Evolutionary conservation across 2,113 vertebrate genomes (phyloP).

Genomic region (Rhinopithecus roxellana): DNA sequence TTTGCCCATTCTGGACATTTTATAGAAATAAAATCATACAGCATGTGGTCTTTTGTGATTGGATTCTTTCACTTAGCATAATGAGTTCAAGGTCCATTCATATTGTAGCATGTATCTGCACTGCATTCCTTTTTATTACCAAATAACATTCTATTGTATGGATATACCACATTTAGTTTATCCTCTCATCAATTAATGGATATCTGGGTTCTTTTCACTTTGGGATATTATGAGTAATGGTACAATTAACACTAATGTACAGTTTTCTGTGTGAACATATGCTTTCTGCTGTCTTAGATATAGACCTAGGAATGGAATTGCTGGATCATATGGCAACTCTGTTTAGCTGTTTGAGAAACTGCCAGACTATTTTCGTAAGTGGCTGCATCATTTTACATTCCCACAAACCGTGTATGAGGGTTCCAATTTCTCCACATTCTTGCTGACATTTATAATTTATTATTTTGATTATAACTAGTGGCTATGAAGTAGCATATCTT

Average conservation of each 20-base stretch:
- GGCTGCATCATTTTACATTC: not conserved
- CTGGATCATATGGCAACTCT: not conserved
- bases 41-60: not conserved
- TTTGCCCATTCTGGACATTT: conserved; percentile 19
- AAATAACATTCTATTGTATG: not conserved
- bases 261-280: not conserved
- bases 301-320: not conserved
- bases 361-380: not conserved
- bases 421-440: not conserved
- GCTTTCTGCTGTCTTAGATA: not conserved
- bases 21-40: not conserved
- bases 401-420: not conserved
- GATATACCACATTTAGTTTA: not conserved
- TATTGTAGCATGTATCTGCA: not conserved
- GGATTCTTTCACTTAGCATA: not conserved
- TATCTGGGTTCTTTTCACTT: not conserved
- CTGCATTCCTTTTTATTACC: not conserved
- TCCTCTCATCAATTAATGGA: not conserved
- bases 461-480: not conserved
- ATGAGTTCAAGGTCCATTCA: not conserved
- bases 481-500: not conserved
- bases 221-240: not conserved
- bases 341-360: conserved; percentile 19
- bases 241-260: not conserved
- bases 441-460: not conserved